Percentiles rank a stretch among this genome's conserved stretches.
Conservation (phyloP, 1,140 invertebrate species). For the Contarinia nasturtii region DNA sequence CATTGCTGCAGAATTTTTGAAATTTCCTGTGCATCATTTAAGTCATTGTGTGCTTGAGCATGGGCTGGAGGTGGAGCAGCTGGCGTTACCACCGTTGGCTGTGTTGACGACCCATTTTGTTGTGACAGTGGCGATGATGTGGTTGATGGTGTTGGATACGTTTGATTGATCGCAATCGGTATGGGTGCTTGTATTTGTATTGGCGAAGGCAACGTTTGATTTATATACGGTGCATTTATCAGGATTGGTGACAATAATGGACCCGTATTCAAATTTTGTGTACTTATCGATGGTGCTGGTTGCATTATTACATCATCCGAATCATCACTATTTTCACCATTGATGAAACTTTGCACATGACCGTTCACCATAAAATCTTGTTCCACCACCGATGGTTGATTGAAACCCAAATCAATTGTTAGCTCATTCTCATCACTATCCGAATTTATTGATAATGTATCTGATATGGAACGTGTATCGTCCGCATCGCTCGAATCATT, state of each 20-base stretch:
- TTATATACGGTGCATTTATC: neutral
- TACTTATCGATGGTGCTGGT: too few species aligned
- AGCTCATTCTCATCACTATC: conserved; percentile 11
- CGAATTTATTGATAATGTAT: conserved; percentile 17
- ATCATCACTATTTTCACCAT: conserved; percentile 16
- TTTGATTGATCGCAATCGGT: neutral
- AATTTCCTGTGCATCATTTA: conserved; percentile 22
- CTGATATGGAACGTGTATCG: conserved; percentile 16
- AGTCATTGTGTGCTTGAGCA: conserved; percentile 12
- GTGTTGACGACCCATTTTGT: neutral
- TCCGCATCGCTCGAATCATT: conserved; percentile 14
- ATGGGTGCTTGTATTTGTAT: too few species aligned
- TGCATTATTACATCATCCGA: too few species aligned
- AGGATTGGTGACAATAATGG: neutral
- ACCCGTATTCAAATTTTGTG: too few species aligned
- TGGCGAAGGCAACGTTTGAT: too few species aligned
- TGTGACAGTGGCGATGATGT: neutral
- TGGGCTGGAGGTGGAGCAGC: neutral
- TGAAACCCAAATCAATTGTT: conserved; percentile 6
- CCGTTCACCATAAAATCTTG: conserved; percentile 19
- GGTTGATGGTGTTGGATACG: too few species aligned
- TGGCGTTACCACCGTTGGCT: neutral
- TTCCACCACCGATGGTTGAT: conserved; percentile 9
- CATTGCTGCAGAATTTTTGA: conserved; percentile 22
- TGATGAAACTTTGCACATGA: conserved; percentile 21